These are phyloP conservation scores for Parazoanthus darwini DNA, from an alignment of 92 coral and sea anemone genomes.

Conservation along the genomic window DNA sequence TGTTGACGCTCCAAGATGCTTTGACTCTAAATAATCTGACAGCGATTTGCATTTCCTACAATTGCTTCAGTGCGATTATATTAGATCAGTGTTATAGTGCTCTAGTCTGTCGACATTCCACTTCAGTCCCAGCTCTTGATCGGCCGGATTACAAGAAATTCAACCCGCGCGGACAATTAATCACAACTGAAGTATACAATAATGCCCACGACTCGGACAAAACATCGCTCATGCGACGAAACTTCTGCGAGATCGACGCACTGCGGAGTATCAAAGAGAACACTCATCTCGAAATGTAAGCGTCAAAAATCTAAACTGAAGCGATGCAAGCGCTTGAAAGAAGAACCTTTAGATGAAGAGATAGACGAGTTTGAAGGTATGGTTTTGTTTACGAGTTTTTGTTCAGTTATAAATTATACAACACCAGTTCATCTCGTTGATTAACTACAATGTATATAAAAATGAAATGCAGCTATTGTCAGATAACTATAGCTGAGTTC, in stretches of 20 bases:
- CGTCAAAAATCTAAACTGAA: constrained; percentile 42
- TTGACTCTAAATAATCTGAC: constrained; percentile 53
- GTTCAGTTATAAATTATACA: constrained; percentile 8
- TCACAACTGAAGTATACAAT: not conserved
- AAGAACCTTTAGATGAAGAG: constrained; percentile 22
- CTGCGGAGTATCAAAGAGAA: constrained; percentile 7
- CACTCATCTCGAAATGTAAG: constrained; percentile 14
- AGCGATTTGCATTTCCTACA: constrained; percentile 41
- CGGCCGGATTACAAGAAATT: constrained; percentile 15
- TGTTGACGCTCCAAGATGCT: constrained; percentile 62
- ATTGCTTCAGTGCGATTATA: constrained; percentile 31
- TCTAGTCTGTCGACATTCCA: constrained; percentile 11
- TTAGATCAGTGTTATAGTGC: constrained; percentile 1
- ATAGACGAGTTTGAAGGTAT: constrained; percentile 27
- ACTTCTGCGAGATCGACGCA: constrained; percentile 10
- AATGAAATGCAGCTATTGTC: not conserved
- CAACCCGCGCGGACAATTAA: not conserved
- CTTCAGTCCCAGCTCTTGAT: constrained; percentile 3
- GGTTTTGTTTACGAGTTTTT: constrained; percentile 18
- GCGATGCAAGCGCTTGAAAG: constrained; percentile 31
- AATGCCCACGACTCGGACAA: constrained; percentile 42
- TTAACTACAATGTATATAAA: not conserved
- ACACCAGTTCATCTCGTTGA: not conserved
- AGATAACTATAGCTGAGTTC: not conserved
- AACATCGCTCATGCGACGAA: constrained; percentile 31